phyloP scores from a whole-genome alignment of 2,797 vertebrate species.

The Acanthurus lineatus region DNA sequence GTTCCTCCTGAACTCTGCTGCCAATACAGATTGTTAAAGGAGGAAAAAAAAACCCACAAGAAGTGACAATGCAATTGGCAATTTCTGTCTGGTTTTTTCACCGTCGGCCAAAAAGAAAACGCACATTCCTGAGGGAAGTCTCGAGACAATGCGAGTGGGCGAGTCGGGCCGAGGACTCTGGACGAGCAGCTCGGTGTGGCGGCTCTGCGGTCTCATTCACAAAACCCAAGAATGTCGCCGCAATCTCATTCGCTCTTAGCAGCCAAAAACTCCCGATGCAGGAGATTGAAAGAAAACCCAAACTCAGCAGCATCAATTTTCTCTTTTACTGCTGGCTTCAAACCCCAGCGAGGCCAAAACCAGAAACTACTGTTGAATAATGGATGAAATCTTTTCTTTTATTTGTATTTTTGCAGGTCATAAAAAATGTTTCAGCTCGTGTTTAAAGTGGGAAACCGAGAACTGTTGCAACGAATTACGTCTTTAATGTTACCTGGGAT shows the following conservation, averaged over 20 bases:
- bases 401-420: constrained; percentile 54
- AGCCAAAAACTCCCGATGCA: constrained; percentile 76
- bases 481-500: background rate
- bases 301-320: constrained; percentile 80
- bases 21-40: constrained; percentile 60
- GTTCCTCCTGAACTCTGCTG: constrained; percentile 48
- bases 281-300: constrained; percentile 63
- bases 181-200: constrained; percentile 79
- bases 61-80: constrained; percentile 82
- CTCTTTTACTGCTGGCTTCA: constrained; percentile 72
- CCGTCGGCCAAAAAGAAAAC: constrained; percentile 78
- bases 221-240: constrained; percentile 84
- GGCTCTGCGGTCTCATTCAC: constrained; percentile 80
- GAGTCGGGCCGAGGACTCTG: constrained; percentile 70
- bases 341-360: constrained; percentile 70
- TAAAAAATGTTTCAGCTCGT: constrained; percentile 51
- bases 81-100: constrained; percentile 76
- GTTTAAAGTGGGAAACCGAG: constrained; percentile 21
- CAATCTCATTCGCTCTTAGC: constrained; percentile 78
- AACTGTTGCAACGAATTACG: constrained; percentile 12
- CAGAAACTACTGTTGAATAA: constrained; percentile 72
- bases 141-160: constrained; percentile 81
- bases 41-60: constrained; percentile 74
- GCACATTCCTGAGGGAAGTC: constrained; percentile 83
- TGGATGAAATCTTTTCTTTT: constrained; percentile 45